phyloP scores from a whole-genome alignment of 2,888 invertebrate genomes.

The Argyresthia goedartella region DNA sequence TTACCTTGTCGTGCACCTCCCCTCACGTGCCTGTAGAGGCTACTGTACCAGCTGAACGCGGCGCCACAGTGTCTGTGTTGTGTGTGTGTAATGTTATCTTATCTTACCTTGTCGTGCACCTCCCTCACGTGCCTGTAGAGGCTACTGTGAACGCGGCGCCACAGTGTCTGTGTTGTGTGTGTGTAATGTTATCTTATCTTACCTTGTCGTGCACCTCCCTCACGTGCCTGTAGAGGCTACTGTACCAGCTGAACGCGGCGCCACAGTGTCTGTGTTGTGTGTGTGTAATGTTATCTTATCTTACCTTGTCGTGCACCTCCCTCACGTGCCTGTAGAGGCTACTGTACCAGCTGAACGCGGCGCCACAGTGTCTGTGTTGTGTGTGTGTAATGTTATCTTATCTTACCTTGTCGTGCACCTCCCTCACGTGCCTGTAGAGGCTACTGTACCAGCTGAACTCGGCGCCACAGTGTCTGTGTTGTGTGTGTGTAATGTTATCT shows the following conservation, averaged over 20 bases:
- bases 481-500: background rate
- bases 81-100: no score
- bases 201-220: constrained; percentile 58
- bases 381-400: constrained; percentile 21
- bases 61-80: no score
- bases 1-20: constrained; percentile 58
- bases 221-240: constrained; percentile 48
- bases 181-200: no score
- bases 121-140: constrained; percentile 51
- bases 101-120: constrained; percentile 60
- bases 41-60: constrained; percentile 59
- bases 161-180: no score
- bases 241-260: constrained; percentile 59
- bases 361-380: constrained; percentile 39
- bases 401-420: constrained; percentile 53
- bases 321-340: constrained; percentile 49
- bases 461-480: constrained; percentile 21
- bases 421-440: constrained; percentile 49
- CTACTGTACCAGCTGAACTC: constrained; percentile 61
- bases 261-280: constrained; percentile 40
- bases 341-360: constrained; percentile 57
- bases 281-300: constrained; percentile 16
- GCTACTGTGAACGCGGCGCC: constrained; percentile 58
- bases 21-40: constrained; percentile 47
- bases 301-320: constrained; percentile 56